These are phyloP conservation scores for Yponomeuta cagnagella DNA, from an alignment of 2,888 invertebrate genomes.

Conservation along the genomic window DNA sequence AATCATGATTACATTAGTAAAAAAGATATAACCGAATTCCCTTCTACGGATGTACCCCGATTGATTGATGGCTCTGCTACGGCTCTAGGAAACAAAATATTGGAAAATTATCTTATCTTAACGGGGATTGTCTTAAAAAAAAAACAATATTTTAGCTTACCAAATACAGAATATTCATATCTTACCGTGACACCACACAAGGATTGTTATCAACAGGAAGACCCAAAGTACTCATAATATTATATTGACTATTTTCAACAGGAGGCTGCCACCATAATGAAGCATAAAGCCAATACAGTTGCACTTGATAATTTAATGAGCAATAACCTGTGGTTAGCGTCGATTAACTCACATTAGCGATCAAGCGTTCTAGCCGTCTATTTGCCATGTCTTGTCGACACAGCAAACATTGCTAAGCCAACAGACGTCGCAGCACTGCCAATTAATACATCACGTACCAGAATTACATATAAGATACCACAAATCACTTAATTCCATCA, in stretches of 20 bases:
- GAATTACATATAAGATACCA: constrained; percentile 15
- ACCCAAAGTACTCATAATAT: background rate
- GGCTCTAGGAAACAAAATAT: background rate
- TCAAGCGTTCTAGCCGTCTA: constrained; percentile 25
- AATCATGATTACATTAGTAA: background rate
- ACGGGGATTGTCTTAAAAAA: background rate
- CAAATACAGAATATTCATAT: background rate
- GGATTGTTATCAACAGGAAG: background rate
- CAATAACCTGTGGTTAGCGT: constrained; percentile 22
- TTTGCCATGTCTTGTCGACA: constrained; percentile 18
- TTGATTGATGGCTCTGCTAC: background rate
- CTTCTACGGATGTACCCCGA: background rate
- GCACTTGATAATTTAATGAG: constrained; percentile 34
- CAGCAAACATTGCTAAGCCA: constrained; percentile 11
- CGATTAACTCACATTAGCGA: constrained; percentile 33
- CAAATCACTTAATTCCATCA: background rate
- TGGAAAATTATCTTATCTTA: background rate
- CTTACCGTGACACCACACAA: background rate
- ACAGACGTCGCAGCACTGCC: constrained; percentile 31
- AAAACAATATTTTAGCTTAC: background rate
- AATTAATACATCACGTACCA: constrained; percentile 47
- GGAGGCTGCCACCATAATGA: background rate
- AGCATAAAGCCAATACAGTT: background rate
- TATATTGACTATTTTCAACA: background rate
- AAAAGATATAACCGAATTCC: background rate